These are phyloP conservation scores for Hyles vespertilio DNA, from an alignment of 1,140 invertebrate genomes.

Conservation along the genomic window DNA sequence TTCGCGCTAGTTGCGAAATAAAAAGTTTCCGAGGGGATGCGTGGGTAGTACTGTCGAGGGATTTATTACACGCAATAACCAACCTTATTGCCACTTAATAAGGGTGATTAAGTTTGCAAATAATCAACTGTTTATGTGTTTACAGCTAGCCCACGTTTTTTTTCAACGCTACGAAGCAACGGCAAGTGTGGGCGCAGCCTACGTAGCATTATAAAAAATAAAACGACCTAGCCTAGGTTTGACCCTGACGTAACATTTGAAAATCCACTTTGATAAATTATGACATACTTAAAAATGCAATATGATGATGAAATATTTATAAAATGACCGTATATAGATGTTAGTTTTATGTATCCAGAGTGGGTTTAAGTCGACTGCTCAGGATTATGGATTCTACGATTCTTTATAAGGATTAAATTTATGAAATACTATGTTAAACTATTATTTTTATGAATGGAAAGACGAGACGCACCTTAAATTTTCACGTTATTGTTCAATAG, in stretches of 20 bases:
- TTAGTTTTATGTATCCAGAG: too few species aligned
- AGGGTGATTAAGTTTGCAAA: conserved; percentile 14
- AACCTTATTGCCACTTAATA: conserved; percentile 18
- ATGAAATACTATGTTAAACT: too few species aligned
- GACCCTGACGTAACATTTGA: conserved; percentile 37
- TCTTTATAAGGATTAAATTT: too few species aligned
- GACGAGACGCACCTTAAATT: too few species aligned
- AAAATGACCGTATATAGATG: too few species aligned
- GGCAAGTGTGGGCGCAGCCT: conserved; percentile 48
- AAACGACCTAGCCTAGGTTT: conserved; percentile 39
- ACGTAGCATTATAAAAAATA: conserved; percentile 44
- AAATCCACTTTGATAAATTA: too few species aligned
- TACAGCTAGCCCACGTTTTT: conserved; percentile 53
- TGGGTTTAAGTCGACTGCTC: too few species aligned
- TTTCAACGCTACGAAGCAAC: conserved; percentile 32
- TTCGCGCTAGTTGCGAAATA: conserved; percentile 47
- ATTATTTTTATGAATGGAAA: too few species aligned
- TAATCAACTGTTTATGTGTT: conserved; percentile 23
- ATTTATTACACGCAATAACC: conserved; percentile 8
- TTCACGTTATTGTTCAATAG: too few species aligned
- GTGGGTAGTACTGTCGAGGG: conserved; percentile 40
- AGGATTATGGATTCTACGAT: too few species aligned
- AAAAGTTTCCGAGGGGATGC: conserved; percentile 37
- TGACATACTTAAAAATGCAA: not conserved
- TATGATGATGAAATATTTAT: too few species aligned